These are phyloP conservation scores for Eupithecia abbreviata DNA, from an alignment of 2,888 invertebrate genomes.

Conservation along the genomic window DNA sequence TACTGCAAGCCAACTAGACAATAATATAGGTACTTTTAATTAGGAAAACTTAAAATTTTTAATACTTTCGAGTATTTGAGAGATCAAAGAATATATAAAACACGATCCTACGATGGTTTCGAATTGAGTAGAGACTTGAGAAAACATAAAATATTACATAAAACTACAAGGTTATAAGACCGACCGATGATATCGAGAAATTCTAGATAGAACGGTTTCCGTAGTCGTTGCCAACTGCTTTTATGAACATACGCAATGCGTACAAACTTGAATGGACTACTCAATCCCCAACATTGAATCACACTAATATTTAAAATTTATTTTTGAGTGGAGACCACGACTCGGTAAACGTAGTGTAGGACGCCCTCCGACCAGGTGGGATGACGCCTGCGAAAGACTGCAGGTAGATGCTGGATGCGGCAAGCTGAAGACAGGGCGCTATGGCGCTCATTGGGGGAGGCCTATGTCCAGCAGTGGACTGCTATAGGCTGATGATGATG, in stretches of 20 bases:
- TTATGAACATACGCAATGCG: conserved; percentile 41
- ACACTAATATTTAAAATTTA: too few relatives aligned
- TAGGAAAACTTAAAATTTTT: not conserved
- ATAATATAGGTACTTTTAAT: not conserved
- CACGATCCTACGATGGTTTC: not conserved
- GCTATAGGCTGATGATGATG: too few relatives aligned
- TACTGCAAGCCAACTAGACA: not conserved
- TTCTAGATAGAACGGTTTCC: not conserved
- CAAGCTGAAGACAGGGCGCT: too few relatives aligned
- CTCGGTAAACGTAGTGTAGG: too few relatives aligned
- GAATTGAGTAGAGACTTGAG: not conserved
- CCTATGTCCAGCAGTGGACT: too few relatives aligned
- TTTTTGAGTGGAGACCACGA: too few relatives aligned
- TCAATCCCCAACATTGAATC: not conserved
- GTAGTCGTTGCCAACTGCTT: conserved; percentile 28
- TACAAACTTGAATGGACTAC: conserved; percentile 24
- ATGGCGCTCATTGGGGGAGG: too few relatives aligned
- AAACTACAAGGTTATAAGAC: not conserved
- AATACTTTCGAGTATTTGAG: not conserved
- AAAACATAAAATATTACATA: not conserved
- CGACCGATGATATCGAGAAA: not conserved
- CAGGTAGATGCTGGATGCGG: too few relatives aligned
- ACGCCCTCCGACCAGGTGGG: too few relatives aligned
- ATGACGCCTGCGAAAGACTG: too few relatives aligned
- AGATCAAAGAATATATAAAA: not conserved